Conservation (phyloP, 1,140 invertebrate species). For the Aphelenchoides fujianensis region DNA sequence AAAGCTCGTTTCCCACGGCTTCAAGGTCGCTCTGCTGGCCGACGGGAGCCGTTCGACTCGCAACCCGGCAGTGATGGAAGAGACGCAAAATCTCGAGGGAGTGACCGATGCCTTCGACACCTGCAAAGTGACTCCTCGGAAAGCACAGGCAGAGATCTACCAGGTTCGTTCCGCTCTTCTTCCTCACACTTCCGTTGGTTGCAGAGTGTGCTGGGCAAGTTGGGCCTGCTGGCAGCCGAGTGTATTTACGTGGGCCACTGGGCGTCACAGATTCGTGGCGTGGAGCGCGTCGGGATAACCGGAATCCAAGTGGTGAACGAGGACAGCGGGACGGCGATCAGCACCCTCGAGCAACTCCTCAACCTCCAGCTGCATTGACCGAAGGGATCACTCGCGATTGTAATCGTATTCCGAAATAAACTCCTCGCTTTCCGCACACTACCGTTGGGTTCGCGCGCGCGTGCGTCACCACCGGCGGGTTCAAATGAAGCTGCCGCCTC, state of each 20-base stretch:
- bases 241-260: background rate
- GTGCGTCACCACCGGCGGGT: no score
- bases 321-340: background rate
- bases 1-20: background rate
- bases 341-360: background rate
- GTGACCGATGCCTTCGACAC: background rate
- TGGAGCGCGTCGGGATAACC: background rate
- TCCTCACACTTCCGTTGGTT: background rate
- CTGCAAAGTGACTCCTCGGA: background rate
- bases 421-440: no score
- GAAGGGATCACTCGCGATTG: no score
- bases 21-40: background rate
- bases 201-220: background rate
- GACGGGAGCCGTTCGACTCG: no score
- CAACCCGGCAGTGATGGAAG: background rate
- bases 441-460: no score
- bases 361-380: background rate
- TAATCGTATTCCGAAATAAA: no score
- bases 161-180: no score
- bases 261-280: background rate
- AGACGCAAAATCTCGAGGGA: background rate
- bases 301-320: background rate
- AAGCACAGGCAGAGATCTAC: background rate
- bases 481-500: no score
- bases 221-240: background rate